Evolutionary conservation across 2,797 vertebrate species (phyloP).

Genomic region (Pseudomugil tenellus): DNA sequence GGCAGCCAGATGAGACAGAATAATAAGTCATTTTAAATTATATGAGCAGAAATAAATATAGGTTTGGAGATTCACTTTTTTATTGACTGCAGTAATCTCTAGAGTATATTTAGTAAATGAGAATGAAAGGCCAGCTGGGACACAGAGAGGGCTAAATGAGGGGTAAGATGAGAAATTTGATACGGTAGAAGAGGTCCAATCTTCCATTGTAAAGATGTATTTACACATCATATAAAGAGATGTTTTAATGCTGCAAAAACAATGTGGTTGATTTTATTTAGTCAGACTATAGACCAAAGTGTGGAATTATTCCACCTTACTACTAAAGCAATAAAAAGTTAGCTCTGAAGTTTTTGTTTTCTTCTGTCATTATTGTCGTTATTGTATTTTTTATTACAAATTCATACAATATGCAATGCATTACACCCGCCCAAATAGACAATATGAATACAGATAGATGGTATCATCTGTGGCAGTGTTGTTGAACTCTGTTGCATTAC

Average conservation of each 20-base stretch:
- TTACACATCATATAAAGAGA: not conserved
- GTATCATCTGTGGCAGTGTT: no score
- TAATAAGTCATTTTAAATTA: constrained; percentile 49
- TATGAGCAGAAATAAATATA: constrained; percentile 13
- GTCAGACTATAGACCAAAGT: not conserved
- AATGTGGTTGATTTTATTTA: not conserved
- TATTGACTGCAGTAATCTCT: constrained; percentile 29
- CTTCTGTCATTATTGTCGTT: no score
- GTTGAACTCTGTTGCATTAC: no score
- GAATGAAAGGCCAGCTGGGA: constrained; percentile 38
- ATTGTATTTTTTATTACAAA: not conserved
- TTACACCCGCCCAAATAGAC: not conserved
- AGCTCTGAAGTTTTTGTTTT: no score
- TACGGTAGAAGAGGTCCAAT: no score
- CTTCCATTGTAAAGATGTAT: not conserved
- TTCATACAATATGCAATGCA: not conserved
- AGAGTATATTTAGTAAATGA: constrained; percentile 14
- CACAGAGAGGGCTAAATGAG: constrained; percentile 17
- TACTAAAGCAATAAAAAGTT: not conserved
- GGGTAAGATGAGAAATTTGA: constrained; percentile 13
- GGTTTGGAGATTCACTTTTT: constrained; percentile 11
- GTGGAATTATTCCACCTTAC: not conserved
- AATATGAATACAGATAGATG: not conserved
- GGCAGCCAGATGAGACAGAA: constrained; percentile 60
- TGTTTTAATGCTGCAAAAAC: not conserved